Base-by-base conservation (phyloP, 1,140 invertebrate species). In the Pseudomyrmex dendroicus region DNA sequence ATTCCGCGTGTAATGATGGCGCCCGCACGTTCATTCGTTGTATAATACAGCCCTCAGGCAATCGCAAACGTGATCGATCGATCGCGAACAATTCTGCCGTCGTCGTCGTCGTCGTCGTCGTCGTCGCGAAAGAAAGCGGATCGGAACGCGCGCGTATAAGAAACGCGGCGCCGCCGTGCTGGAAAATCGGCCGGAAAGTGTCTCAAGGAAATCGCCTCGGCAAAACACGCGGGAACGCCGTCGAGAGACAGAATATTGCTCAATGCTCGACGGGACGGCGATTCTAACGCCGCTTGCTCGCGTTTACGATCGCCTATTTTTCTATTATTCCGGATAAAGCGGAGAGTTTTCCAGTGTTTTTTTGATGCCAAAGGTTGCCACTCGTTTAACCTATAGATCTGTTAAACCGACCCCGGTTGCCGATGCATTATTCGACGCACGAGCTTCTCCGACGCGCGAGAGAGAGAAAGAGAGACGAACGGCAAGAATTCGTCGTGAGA, bases 111-210 rank as follows among this genome's bases (percentile, higher is more conserved):
- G 25, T 76, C 15, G 54, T 20, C 20, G 0, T 46, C 35, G 35
- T n/a, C n/a, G n/a, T n/a, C 22, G 70, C 17, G 70, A 74, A 86
- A 17, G 85, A 87, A 86, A 86, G 85, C 78, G 70, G 72, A 52
- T 86, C 74, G 61, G 48, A 50, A 84, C 35, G 66, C 72, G 73
- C 48, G 76, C 48, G 1, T 10, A 17, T 35, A 52, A 20, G 9
- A 35, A 50, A 22, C 70, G 83, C 67, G 57, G 35, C 68, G 82
- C 72, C 80, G 86, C 73, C 73, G 62, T 10, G 17, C 20, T 84
- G 86, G 85, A 86, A 87, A 87, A 87, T 87, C 73, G 86, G 68
- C 54, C 74, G 86, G 63, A 82, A 87, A 88, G 82, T 88, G 63
- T 88, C 74, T 87, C 86, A 88, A 87, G 86, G 86, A 87, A 57